These are phyloP conservation scores for Coptotermes formosanus DNA, from an alignment of 1,140 invertebrate genomes.

Conservation along the genomic window DNA sequence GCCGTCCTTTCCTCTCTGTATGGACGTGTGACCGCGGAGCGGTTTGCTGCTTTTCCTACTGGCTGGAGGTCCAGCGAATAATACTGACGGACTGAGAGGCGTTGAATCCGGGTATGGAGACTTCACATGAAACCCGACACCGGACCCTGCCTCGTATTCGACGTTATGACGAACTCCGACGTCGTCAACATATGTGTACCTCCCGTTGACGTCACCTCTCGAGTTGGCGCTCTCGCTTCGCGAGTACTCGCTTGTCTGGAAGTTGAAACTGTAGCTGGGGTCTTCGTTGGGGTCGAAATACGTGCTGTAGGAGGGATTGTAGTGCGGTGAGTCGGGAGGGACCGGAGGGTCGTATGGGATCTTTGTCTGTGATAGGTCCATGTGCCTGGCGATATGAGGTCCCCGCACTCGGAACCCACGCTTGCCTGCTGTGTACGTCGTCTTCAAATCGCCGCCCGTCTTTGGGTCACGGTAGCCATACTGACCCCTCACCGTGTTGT, in stretches of 20 bases:
- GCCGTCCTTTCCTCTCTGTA: constrained; percentile 60
- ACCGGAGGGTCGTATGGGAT: constrained; percentile 42
- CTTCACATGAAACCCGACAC: constrained; percentile 69
- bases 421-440: constrained; percentile 68
- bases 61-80: constrained; percentile 50
- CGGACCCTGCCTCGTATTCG: constrained; percentile 66
- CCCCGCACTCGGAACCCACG: constrained; percentile 68
- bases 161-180: constrained; percentile 69
- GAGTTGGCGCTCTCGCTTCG: constrained; percentile 53
- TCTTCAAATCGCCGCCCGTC: constrained; percentile 61
- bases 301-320: constrained; percentile 59
- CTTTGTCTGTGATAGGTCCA: constrained; percentile 52
- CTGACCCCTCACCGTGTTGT: constrained; percentile 45
- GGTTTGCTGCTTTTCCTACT: constrained; percentile 47
- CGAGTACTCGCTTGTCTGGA: constrained; percentile 61
- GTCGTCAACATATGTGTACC: constrained; percentile 67
- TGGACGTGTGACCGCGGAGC: constrained; percentile 57
- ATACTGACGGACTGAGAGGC: constrained; percentile 42
- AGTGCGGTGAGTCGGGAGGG: constrained; percentile 40
- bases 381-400: constrained; percentile 64
- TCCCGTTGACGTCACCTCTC: constrained; percentile 42
- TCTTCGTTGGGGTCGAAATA: constrained; percentile 70
- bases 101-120: constrained; percentile 64
- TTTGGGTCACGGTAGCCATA: constrained; percentile 65
- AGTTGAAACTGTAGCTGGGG: constrained; percentile 66